Evolutionary conservation across 2,113 vertebrate genomes (phyloP).

Genomic region (Rostratula benghalensis): DNA sequence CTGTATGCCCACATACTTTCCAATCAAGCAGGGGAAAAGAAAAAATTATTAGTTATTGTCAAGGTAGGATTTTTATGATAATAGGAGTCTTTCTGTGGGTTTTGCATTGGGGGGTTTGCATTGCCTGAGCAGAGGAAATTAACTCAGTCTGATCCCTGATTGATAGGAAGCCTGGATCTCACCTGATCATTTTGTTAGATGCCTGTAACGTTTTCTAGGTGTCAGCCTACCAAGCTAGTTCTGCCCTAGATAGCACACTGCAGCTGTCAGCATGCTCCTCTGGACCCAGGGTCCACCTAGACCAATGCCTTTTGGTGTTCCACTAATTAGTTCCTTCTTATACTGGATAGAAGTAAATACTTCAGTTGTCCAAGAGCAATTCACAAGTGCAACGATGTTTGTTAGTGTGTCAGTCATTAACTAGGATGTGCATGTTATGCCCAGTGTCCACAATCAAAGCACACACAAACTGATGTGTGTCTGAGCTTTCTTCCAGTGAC

Average conservation of each 20-base stretch:
- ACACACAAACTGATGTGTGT: background rate
- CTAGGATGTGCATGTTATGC: background rate
- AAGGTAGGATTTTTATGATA: background rate
- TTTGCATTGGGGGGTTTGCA: no score
- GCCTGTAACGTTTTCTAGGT: background rate
- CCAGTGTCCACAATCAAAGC: background rate
- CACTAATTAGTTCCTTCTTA: background rate
- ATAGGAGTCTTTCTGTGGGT: background rate
- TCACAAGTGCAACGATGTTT: background rate
- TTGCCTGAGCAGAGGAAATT: background rate
- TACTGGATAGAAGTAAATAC: background rate
- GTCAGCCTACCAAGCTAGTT: background rate
- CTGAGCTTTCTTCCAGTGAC: background rate
- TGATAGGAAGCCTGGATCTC: background rate
- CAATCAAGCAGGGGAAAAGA: background rate
- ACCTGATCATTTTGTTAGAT: background rate
- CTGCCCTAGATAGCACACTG: background rate
- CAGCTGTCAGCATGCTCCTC: background rate
- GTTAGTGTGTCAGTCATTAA: background rate
- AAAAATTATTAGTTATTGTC: background rate
- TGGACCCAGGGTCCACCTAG: fast-evolving
- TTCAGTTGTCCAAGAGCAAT: background rate
- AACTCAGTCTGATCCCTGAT: background rate
- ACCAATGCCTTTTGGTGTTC: background rate
- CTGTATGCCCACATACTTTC: background rate